A percentile compares a stretch with the other conserved stretches of the same genome.
These are phyloP conservation scores for Eupristina koningsbergeri DNA, from an alignment of 1,140 invertebrate species.

Conservation along the genomic window DNA sequence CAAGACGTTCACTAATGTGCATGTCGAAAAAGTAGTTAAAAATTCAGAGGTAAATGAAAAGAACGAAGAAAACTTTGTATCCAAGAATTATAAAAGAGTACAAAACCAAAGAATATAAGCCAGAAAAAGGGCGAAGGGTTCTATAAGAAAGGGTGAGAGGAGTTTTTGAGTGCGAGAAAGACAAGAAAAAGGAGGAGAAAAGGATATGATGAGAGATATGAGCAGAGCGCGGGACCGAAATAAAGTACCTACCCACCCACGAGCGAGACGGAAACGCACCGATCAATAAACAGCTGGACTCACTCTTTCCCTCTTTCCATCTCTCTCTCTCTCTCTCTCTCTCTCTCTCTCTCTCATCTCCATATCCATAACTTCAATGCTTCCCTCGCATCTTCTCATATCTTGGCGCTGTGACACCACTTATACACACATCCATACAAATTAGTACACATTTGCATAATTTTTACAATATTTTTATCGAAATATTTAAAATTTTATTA, in stretches of 20 bases:
- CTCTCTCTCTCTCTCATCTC: background rate
- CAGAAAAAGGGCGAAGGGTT: background rate
- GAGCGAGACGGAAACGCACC: slow-evolving; percentile 44
- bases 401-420: background rate
- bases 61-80: background rate
- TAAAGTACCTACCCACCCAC: background rate
- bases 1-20: background rate
- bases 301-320: background rate
- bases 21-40: background rate
- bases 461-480: no score
- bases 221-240: background rate
- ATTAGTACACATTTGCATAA: background rate
- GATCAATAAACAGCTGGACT: slow-evolving; percentile 60
- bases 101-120: background rate
- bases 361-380: no score
- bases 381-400: background rate
- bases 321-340: background rate
- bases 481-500: no score
- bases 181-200: background rate
- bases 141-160: background rate
- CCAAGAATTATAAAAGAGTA: background rate
- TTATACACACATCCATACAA: background rate
- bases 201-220: background rate
- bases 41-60: background rate
- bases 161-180: background rate